Evolutionary conservation across 2,113 vertebrate species (phyloP).

Genomic region (Silurus asotus): DNA sequence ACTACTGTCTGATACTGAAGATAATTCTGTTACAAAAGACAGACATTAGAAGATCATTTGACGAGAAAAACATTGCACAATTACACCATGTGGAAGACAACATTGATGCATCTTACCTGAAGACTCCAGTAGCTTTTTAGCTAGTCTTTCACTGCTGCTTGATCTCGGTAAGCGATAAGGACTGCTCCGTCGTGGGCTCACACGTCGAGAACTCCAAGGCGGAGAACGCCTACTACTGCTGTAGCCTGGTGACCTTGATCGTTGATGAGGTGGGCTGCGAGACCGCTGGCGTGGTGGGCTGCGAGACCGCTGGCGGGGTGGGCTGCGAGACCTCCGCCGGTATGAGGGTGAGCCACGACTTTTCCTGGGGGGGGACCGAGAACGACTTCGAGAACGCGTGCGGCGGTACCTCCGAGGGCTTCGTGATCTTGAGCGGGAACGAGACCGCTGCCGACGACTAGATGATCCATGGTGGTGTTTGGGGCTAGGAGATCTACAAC

Average conservation of each 20-base stretch:
- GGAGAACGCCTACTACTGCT: slow-evolving; percentile 47
- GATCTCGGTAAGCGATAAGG: slow-evolving; percentile 60
- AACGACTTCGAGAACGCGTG: slow-evolving; percentile 56
- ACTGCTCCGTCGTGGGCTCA: slow-evolving; percentile 50
- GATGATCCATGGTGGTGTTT: slow-evolving; percentile 62
- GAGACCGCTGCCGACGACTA: slow-evolving; percentile 48
- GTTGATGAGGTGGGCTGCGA: slow-evolving; percentile 51
- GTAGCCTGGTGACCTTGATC: slow-evolving; percentile 46
- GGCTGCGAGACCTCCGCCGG: slow-evolving; percentile 52
- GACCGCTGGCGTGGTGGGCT: slow-evolving; percentile 53
- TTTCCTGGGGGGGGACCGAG: slow-evolving; percentile 57
- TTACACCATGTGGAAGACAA: not conserved
- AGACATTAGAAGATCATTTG: not conserved
- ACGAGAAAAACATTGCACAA: not conserved
- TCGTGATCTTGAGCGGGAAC: slow-evolving; percentile 67
- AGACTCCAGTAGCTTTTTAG: slow-evolving; percentile 67
- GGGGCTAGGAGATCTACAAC: slow-evolving; percentile 62
- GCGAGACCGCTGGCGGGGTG: slow-evolving; percentile 32
- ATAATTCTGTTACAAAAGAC: slow-evolving; percentile 19
- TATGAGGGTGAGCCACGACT: slow-evolving; percentile 53
- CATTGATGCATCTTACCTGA: slow-evolving; percentile 64
- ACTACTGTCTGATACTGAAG: slow-evolving; percentile 46
- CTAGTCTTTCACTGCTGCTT: slow-evolving; percentile 67
- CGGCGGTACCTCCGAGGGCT: slow-evolving; percentile 65
- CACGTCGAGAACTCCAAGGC: slow-evolving; percentile 37